Evolutionary conservation across 2,113 vertebrate genomes (phyloP), one percentile per base, ranked within the genome.

Genomic region (Siniperca knerii): DNA sequence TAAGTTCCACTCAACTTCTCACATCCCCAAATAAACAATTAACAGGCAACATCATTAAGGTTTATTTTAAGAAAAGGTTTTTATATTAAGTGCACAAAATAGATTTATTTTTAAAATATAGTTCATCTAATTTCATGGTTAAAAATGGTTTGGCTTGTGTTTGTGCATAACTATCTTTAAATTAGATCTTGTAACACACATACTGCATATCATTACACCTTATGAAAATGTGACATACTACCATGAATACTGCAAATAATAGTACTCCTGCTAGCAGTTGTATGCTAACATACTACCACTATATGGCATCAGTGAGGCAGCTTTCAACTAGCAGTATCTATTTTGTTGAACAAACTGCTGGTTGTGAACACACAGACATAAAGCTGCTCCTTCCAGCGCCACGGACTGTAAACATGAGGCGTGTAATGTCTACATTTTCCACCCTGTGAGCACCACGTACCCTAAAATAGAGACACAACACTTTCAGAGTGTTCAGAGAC

Each of bases 371-470:
- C 0, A 48, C 73, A 5, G 65, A 77, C 37, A 77, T 80, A 58
- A 81, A 84, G 60, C 81, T 84, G 57, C 72, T 65, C 64, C 33
- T 84, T 72, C 73, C 86, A 77, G 66, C 65, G 40, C 81, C 81
- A 70, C 52, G 44, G 42, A 72, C 72, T 77, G 86, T 77, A 66
- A 84, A 84, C 73, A 79, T 87, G 52, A 74, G 3, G 37, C 62
- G 50, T 18, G 76, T 72, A 74, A 29, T 1, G 1, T 40, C 6
- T 40, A 40, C 37, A 40, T 40, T 40, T 29, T 29, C 29, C 1
- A 29, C 29, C 29, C 29, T 1, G 29, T 29, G 29, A 29, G 29
- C 29, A 29, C 29, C 29, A 29, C 29, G 2, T 29, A 29, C 29
- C 29, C 29, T 29, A 29, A 29, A 29, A 29, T 29, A 29, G 29